phyloP scores from a whole-genome alignment of 2,113 vertebrate species.

The Lepisosteus osseus region DNA sequence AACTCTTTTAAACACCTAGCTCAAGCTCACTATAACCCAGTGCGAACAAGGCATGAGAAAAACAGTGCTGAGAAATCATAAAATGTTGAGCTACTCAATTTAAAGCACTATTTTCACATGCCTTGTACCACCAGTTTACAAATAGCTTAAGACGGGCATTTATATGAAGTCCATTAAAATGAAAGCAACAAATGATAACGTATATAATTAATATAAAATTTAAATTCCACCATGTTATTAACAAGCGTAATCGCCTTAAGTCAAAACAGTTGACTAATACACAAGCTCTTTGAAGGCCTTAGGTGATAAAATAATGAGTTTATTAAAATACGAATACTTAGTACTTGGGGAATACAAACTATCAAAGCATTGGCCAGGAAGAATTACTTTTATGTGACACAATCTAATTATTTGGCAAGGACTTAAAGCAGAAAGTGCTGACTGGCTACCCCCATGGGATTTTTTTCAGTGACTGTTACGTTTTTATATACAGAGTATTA shows the following conservation, averaged over 20 bases:
- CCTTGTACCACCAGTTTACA: no score
- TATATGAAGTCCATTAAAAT: no score
- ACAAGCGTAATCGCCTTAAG: not conserved
- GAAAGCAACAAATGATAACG: no score
- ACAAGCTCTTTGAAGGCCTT: not conserved
- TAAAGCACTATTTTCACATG: no score
- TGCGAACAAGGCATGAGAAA: no score
- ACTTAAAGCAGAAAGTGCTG: slow-evolving; percentile 10
- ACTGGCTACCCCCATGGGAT: not conserved
- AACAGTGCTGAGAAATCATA: no score
- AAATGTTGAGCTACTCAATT: no score
- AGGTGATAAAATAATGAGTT: slow-evolving; percentile 8
- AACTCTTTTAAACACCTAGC: no score
- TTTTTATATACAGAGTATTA: not conserved
- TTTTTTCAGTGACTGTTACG: not conserved
- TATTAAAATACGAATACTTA: slow-evolving; percentile 1
- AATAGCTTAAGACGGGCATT: no score
- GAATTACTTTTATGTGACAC: slow-evolving; percentile 1
- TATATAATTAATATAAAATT: not conserved
- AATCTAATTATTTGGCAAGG: not conserved
- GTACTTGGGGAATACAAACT: not conserved
- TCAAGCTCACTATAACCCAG: no score
- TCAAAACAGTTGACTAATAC: slow-evolving; percentile 1
- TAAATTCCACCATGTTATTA: not conserved
- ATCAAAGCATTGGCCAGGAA: not conserved